phyloP scores from a whole-genome alignment of 2,113 vertebrate species.

The Patagioenas fasciata region DNA sequence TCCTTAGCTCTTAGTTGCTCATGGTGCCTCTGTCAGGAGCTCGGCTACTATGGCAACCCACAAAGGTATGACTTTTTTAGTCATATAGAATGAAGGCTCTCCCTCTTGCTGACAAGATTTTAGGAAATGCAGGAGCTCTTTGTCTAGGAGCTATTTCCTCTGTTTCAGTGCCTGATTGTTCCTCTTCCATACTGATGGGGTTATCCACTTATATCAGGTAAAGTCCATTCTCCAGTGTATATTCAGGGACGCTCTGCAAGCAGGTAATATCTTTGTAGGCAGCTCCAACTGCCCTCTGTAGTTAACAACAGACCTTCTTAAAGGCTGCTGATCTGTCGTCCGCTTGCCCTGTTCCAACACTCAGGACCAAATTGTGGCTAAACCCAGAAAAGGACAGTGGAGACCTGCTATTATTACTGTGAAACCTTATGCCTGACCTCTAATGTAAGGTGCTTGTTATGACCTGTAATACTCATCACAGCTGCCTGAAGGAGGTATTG shows the following conservation, averaged over 20 bases:
- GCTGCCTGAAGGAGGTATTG: neutral
- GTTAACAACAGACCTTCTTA: neutral
- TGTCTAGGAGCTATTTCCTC: neutral
- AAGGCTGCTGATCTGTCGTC: neutral
- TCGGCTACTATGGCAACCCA: neutral
- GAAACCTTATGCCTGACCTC: neutral
- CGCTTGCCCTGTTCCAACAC: neutral
- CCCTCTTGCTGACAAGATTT: neutral
- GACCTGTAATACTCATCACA: neutral
- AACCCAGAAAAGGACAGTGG: conserved; percentile 10
- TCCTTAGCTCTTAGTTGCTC: neutral
- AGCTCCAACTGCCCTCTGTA: neutral
- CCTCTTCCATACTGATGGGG: neutral
- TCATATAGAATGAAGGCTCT: neutral
- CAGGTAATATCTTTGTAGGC: neutral
- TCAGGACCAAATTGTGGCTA: neutral
- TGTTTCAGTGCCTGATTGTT: neutral
- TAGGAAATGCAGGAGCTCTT: neutral
- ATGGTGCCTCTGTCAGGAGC: neutral
- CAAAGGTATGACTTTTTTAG: neutral
- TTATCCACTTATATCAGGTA: neutral
- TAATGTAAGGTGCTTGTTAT: neutral
- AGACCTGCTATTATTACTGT: neutral
- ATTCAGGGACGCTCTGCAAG: neutral
- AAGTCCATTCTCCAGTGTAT: neutral